Conservation (phyloP, 2,888 invertebrate species). For the Noctua fimbriata region DNA sequence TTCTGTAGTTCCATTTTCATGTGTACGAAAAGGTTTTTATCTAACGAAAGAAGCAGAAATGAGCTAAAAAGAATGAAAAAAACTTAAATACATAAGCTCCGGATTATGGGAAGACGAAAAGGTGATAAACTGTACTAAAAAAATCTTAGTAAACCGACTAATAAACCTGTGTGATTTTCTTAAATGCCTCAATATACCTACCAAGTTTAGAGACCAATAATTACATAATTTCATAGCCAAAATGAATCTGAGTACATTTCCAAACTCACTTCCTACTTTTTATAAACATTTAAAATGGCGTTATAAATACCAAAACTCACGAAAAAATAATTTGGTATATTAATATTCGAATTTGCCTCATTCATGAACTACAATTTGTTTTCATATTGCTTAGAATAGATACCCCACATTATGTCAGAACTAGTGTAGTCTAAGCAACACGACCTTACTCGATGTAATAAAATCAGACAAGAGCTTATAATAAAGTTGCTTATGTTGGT, state of each 20-base stretch:
- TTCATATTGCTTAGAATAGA: conserved; percentile 3
- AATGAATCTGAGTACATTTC: conserved; percentile 1
- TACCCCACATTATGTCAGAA: conserved; percentile 50
- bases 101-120: neutral
- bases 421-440: conserved; percentile 53
- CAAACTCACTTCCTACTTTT: conserved; percentile 8
- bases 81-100: neutral
- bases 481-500: conserved; percentile 65
- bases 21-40: conserved; percentile 3
- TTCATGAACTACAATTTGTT: conserved; percentile 14
- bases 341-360: neutral
- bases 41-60: neutral
- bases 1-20: conserved; percentile 20
- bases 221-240: neutral
- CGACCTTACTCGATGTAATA: conserved; percentile 66
- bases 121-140: neutral
- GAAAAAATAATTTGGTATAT: neutral
- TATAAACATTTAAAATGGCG: neutral
- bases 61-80: neutral
- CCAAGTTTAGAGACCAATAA: neutral
- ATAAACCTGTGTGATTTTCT: neutral
- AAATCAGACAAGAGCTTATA: conserved; percentile 68
- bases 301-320: neutral
- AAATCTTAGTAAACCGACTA: neutral
- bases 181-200: neutral